Percentiles rank a stretch among this genome's conserved stretches.
phyloP scores from a whole-genome alignment of 2,888 invertebrate genomes.

The Hypsopygia costalis region DNA sequence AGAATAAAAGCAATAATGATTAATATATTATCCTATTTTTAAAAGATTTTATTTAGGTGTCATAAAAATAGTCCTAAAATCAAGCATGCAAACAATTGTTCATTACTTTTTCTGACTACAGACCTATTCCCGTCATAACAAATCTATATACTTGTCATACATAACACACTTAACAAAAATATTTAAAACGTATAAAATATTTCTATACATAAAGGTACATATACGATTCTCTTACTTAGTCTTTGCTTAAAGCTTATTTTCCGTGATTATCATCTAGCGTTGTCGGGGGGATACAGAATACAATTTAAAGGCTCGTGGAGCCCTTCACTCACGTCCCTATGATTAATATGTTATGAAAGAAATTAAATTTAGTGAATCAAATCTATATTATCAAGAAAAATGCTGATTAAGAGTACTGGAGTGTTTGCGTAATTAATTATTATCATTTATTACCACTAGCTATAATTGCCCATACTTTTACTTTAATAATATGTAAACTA shows the following conservation, averaged over 20 bases:
- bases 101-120: no score
- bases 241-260: slow-evolving; percentile 58
- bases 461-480: slow-evolving; percentile 6
- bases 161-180: slow-evolving; percentile 22
- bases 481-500: slow-evolving; percentile 4
- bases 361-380: no score
- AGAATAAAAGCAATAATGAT: no score
- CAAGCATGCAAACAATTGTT: no score
- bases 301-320: slow-evolving; percentile 43
- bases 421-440: no score
- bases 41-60: no score
- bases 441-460: slow-evolving; percentile 9
- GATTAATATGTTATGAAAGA: no score
- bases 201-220: slow-evolving; percentile 43
- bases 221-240: slow-evolving; percentile 27
- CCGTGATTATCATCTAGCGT: slow-evolving; percentile 29
- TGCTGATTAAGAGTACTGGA: no score
- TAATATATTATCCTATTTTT: no score
- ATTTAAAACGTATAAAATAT: slow-evolving; percentile 30
- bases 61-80: no score
- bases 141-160: slow-evolving; percentile 1
- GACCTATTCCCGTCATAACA: no score
- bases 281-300: slow-evolving; percentile 33
- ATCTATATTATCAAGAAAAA: no score
- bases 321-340: slow-evolving; percentile 13